A percentile compares a stretch with the other conserved stretches of the same genome.
Evolutionary conservation across 1,140 invertebrate species (phyloP).

Genomic region (Gryon sp.): DNA sequence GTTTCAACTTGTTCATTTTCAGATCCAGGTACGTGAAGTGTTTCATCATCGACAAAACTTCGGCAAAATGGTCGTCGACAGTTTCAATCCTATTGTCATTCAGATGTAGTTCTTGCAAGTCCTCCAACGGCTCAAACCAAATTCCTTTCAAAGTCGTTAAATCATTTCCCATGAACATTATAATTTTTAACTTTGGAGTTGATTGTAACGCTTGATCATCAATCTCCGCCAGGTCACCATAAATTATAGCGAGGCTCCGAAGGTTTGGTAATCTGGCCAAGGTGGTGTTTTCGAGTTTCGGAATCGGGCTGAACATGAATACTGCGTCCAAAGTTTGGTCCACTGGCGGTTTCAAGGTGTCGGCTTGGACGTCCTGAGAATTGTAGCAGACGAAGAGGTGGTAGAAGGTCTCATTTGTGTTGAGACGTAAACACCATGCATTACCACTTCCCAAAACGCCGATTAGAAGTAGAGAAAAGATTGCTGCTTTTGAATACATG

Average conservation of each 20-base stretch:
- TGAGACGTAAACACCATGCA: constrained; percentile 22
- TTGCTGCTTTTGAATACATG: not conserved
- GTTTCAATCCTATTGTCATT: constrained; percentile 5
- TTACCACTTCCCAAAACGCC: not conserved
- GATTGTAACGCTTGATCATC: constrained; percentile 30
- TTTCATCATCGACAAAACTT: constrained; percentile 3
- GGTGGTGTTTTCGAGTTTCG: constrained; percentile 13
- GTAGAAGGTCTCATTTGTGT: constrained; percentile 9
- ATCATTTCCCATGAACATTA: constrained; percentile 6
- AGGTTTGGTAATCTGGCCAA: not conserved
- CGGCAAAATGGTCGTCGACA: constrained; percentile 30
- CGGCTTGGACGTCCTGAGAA: not conserved
- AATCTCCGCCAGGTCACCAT: constrained; percentile 3
- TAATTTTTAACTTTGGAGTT: not conserved
- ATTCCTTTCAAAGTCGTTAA: constrained; percentile 18
- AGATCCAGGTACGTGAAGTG: not conserved
- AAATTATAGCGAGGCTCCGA: not conserved
- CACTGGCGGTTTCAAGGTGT: constrained; percentile 8
- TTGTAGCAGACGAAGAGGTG: constrained; percentile 11
- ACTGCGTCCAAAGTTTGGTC: constrained; percentile 3
- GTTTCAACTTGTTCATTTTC: constrained; percentile 3
- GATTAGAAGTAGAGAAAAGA: not conserved
- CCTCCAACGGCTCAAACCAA: constrained; percentile 26
- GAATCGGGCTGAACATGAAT: not conserved
- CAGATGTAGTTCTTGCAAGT: not conserved